A percentile compares a stretch with the other conserved stretches of the same genome.
Conservation (phyloP, 2,113 vertebrate genomes). For the Phylloscopus trochiloides region DNA sequence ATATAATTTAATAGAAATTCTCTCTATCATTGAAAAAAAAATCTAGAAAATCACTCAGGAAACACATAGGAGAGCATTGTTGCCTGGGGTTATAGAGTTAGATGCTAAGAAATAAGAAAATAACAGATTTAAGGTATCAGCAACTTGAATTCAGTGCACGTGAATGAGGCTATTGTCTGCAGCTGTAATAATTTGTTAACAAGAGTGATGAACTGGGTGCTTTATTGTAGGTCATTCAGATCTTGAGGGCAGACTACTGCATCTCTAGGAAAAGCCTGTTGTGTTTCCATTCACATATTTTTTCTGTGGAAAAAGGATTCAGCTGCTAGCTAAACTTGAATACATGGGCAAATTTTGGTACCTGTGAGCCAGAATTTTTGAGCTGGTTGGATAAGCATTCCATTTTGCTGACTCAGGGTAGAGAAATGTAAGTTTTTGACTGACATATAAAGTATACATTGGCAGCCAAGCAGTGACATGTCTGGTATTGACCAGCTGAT, state of each 20-base stretch:
- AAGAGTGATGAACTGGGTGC: neutral
- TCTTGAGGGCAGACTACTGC: neutral
- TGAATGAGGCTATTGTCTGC: neutral
- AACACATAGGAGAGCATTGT: neutral
- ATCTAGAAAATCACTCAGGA: neutral
- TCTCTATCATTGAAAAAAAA: neutral
- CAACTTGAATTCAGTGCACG: neutral
- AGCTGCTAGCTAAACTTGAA: neutral
- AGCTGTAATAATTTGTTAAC: neutral
- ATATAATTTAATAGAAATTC: neutral
- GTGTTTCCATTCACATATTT: neutral
- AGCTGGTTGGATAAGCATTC: neutral
- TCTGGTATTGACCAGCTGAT: neutral
- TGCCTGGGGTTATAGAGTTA: neutral
- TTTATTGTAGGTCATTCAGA: neutral
- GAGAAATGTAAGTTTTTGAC: neutral
- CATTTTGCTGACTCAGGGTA: neutral
- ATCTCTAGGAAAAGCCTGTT: neutral
- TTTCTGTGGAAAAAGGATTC: neutral
- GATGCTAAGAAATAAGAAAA: neutral
- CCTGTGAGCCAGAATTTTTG: neutral
- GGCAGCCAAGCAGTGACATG: neutral
- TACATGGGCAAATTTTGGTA: neutral
- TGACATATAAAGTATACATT: neutral
- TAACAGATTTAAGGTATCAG: neutral